These are phyloP conservation scores for Calyptomena viridis DNA, from an alignment of 2,113 vertebrate genomes.

Conservation along the genomic window DNA sequence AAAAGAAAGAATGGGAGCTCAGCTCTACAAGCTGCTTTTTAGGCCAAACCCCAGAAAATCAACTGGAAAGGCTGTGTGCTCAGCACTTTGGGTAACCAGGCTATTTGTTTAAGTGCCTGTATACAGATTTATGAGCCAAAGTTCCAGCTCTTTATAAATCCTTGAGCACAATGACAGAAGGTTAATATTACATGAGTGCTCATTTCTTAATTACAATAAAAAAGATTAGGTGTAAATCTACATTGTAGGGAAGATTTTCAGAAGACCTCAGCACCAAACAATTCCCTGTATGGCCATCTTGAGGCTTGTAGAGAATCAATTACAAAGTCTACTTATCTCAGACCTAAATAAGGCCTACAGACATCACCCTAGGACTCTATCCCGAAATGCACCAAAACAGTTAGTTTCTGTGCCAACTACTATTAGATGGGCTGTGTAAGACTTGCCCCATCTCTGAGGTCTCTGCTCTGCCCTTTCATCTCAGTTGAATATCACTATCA, in stretches of 20 bases:
- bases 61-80: not conserved
- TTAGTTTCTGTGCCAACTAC: not conserved
- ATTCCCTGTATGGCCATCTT: not conserved
- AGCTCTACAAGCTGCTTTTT: conserved; percentile 15
- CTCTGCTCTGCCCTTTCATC: not conserved
- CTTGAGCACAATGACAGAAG: not conserved
- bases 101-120: conserved; percentile 46
- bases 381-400: not conserved
- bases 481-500: not conserved
- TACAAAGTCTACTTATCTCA: not conserved
- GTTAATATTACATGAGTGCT: not conserved
- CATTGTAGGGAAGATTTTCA: not conserved
- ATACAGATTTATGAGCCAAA: conserved; percentile 32
- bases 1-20: conserved; percentile 16
- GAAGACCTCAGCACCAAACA: not conserved
- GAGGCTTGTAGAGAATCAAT: not conserved
- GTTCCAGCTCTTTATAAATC: conserved; percentile 36
- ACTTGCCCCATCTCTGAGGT: not conserved
- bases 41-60: conserved; percentile 41
- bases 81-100: conserved; percentile 40
- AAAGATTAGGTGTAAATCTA: not conserved
- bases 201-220: not conserved
- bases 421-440: not conserved
- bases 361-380: not conserved
- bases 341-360: not conserved